phyloP scores from a whole-genome alignment of 2,113 vertebrate genomes.

The Phaetusa simplex region DNA sequence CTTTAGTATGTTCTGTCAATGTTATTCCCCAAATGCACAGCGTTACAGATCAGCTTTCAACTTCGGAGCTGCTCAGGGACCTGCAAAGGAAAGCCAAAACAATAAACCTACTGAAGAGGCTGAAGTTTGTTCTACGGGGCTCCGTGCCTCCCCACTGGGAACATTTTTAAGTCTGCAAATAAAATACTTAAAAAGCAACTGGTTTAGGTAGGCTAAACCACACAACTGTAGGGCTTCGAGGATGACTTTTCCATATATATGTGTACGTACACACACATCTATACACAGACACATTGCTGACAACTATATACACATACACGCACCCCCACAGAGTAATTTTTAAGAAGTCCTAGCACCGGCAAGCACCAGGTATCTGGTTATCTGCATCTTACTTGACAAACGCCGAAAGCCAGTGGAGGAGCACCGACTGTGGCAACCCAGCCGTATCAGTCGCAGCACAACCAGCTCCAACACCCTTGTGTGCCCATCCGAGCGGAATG shows the following conservation, averaged over 20 bases:
- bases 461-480: neutral
- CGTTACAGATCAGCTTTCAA: neutral
- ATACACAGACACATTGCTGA: neutral
- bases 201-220: neutral
- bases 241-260: neutral
- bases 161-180: neutral
- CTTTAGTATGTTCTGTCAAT: neutral
- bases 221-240: neutral
- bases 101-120: rapidly evolving
- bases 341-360: neutral
- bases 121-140: neutral
- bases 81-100: neutral
- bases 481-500: rapidly evolving
- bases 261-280: too few relatives aligned
- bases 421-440: neutral
- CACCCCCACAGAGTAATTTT: neutral
- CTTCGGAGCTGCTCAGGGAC: neutral
- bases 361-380: neutral
- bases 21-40: neutral
- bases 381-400: neutral
- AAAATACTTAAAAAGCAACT: neutral
- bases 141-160: neutral
- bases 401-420: neutral
- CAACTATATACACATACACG: neutral
- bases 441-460: neutral